Base-by-base conservation (phyloP, 1,140 invertebrate genomes). In the Dryas iulia region DNA sequence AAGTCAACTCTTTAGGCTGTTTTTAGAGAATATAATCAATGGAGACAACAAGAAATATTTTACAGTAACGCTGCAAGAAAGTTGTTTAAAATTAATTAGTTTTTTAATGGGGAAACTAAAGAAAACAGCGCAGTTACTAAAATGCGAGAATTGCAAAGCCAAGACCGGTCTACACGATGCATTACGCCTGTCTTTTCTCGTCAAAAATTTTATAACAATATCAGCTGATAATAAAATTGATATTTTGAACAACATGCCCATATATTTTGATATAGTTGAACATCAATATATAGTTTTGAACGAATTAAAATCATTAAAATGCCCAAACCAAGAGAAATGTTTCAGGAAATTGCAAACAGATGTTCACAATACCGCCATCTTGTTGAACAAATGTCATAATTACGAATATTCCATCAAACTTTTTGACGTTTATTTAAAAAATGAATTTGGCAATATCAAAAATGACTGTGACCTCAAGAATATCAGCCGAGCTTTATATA, bases 401-500 rank as follows among this genome's bases (percentile, higher is more conserved):
- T 86, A 81, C 33, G 82, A 83, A 31, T 79, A 74, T 65, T 86
- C 87, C 0, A 83, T 88, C 3, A 81, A 82, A 66, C 31, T 89
- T 2, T 91, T 91, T 26, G 71, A 89, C 18, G 56, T 87, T 33
- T 91, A 89, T 25, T 59, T 91, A 3, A 74, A 73, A 66, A 76
- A 76, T 56, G 86, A 90, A 57, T 66, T 91, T 2, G 64, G n/a
- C 7, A 59, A 72, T 56, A 72, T 78, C 2, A 81, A 78, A 31
- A 70, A 35, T 24, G 74, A 76, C 11, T 21, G 18, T 0, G 82
- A 87, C 8, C 31, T 76, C 2, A 85, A 77, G 25, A 89, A 88
- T 65, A 75, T 90, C 5, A 78, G 81, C n/a, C 53, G 87, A 56
- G 89, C 82, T 0, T 69, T 90, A 5, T 91, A 90, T 21, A 91